phyloP scores from a whole-genome alignment of 2,888 invertebrate species.

The Lasioglossum pauxillum region DNA sequence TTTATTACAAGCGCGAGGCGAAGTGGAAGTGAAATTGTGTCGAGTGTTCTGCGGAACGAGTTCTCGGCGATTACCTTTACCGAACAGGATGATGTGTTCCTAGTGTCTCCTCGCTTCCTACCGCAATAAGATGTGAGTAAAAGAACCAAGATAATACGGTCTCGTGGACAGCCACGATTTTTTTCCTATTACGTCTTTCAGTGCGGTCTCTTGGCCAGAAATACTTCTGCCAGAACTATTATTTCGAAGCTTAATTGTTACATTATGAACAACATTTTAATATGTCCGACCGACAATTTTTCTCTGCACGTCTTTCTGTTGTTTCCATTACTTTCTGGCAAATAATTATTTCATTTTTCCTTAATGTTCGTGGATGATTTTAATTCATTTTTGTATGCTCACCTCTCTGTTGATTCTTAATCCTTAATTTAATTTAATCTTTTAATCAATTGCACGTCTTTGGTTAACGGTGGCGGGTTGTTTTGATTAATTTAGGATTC shows the following conservation, averaged over 20 bases:
- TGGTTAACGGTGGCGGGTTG: not conserved
- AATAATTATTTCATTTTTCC: not conserved
- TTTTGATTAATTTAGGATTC: not conserved
- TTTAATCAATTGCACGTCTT: not conserved
- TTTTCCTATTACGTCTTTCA: not conserved
- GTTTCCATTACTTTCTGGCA: not conserved
- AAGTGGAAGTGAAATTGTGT: slow-evolving; percentile 26
- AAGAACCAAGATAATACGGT: slow-evolving; percentile 12
- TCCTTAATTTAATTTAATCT: not conserved
- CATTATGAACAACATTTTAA: not conserved
- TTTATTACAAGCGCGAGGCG: slow-evolving; percentile 6
- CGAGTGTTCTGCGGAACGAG: slow-evolving; percentile 37
- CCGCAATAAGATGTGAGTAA: slow-evolving; percentile 47
- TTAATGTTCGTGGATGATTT: not conserved
- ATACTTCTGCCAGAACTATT: not conserved
- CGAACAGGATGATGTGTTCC: slow-evolving; percentile 27
- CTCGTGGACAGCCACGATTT: not conserved
- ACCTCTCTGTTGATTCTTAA: not conserved
- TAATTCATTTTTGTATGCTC: not conserved
- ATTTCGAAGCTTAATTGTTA: not conserved
- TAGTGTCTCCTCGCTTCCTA: slow-evolving; percentile 22
- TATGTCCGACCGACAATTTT: not conserved
- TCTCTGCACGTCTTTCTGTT: not conserved
- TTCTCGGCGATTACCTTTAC: slow-evolving; percentile 34
- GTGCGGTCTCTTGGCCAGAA: not conserved